Evolutionary conservation across 2,113 vertebrate genomes (phyloP), one percentile per base, ranked within the genome.

Genomic region (Salvelinus sp.): DNA sequence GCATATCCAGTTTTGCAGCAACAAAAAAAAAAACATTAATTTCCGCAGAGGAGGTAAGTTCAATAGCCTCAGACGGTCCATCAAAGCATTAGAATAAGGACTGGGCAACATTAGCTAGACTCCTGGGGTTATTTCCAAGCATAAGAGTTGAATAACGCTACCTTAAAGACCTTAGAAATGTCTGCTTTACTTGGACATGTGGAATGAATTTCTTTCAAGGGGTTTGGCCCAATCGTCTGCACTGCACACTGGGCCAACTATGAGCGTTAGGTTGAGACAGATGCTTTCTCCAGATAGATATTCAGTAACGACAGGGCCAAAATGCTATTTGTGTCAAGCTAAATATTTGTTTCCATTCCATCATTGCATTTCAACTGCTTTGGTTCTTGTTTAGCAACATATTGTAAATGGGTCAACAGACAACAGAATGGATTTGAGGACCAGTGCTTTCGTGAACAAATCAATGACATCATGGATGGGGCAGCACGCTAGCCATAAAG

Each of bases 341-440:
- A 44, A 44, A 44, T 44, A 2, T 44, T 44, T 44, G 2, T 44
- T 44, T 44, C 0, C 9, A 44, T 44, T 44, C 38, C 9, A 44
- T 44, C 38, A 44, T 44, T 70, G 28, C 70, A 33, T 76, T 63
- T 76, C 3, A 16, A 27, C 70, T 20, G 54, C 30, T 69, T 64
- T 77, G 78, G 47, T 81, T 73, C 47, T 69, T 63, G 38, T n/a
- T 66, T 44, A 14, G 69, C 60, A 60, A 71, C 22, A 1, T 18
- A 18, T 54, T 57, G 33, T 30, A 91, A 90, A 71, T 79, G 69
- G 90, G 89, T 87, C 92, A 89, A 60, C 74, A 78, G 82, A 79
- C 77, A 79, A 81, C 67, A 58, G 74, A 81, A 84, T 86, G 38
- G 38, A 6, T 38, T 38, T 38, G 38, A 38, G 38, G 38, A 38